A percentile compares a stretch with the other conserved stretches of the same genome.
Evolutionary conservation across 2,797 vertebrate genomes (phyloP).

Genomic region (Phoebastria nigripes): DNA sequence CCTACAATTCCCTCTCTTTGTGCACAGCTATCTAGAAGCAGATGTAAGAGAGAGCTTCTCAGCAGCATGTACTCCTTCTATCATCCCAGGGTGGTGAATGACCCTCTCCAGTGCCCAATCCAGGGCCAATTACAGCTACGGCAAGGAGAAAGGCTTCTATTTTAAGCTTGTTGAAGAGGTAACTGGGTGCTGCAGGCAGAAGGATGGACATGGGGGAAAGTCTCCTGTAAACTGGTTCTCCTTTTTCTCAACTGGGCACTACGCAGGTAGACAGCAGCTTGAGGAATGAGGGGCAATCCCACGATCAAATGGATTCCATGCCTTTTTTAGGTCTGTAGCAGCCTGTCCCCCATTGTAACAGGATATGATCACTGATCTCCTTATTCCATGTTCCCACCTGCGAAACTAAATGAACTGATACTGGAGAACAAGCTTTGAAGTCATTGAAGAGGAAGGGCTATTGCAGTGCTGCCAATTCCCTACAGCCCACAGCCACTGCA

Average conservation of each 20-base stretch:
- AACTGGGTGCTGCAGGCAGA: background rate
- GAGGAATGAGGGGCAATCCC: background rate
- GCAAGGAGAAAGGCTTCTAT: background rate
- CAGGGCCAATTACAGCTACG: background rate
- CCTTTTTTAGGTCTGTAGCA: background rate
- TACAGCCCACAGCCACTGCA: background rate
- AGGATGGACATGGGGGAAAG: background rate
- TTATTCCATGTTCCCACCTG: background rate
- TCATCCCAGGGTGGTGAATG: background rate
- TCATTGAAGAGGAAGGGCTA: background rate
- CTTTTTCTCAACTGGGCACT: background rate
- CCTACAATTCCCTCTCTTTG: background rate
- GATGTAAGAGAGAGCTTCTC: background rate
- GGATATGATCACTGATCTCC: background rate
- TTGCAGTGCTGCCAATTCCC: background rate
- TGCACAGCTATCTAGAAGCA: background rate
- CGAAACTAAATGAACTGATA: background rate
- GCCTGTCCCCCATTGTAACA: background rate
- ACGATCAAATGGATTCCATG: background rate
- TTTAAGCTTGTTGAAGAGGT: background rate
- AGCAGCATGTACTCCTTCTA: background rate
- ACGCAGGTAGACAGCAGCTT: background rate
- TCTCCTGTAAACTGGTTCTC: background rate
- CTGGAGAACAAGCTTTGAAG: background rate
- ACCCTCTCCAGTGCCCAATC: background rate